Conservation (phyloP, 1,140 invertebrate species). For the Ridgeia piscesae region DNA sequence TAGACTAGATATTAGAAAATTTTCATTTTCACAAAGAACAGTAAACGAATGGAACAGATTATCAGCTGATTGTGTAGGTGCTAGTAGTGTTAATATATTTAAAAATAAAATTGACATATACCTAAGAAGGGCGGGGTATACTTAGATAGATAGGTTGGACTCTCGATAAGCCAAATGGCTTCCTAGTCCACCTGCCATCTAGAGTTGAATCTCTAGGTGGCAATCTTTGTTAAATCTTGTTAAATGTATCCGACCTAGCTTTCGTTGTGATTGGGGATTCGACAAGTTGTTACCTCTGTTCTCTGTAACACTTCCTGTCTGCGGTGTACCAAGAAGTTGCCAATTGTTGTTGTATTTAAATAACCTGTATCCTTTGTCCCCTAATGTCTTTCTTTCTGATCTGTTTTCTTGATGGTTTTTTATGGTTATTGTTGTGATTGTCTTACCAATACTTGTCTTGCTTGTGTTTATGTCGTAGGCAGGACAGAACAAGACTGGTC, state of each 20-base stretch:
- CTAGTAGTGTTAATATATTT: too few relatives aligned
- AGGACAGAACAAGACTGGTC: conserved; percentile 6
- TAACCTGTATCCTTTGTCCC: not conserved
- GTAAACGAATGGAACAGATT: too few relatives aligned
- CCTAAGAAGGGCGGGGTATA: too few relatives aligned
- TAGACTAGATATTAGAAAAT: too few relatives aligned
- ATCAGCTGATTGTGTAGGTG: too few relatives aligned
- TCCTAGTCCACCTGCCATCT: too few relatives aligned
- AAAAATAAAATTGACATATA: too few relatives aligned
- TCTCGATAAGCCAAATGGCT: too few relatives aligned
- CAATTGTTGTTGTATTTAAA: not conserved
- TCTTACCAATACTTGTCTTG: not conserved
- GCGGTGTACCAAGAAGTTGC: not conserved
- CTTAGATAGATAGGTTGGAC: too few relatives aligned
- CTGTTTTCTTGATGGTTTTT: not conserved
- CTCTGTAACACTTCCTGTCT: not conserved
- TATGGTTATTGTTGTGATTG: not conserved
- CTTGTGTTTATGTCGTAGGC: not conserved
- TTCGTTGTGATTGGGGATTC: not conserved
- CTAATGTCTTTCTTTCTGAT: not conserved
- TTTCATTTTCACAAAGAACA: too few relatives aligned
- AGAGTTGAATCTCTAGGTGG: too few relatives aligned
- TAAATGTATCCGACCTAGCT: not conserved
- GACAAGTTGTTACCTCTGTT: not conserved
- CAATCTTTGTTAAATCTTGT: too few relatives aligned